Percentiles rank a stretch among this genome's conserved stretches.
Conservation (phyloP, 2,888 invertebrate species). For the Lepidochitona cinerea region DNA sequence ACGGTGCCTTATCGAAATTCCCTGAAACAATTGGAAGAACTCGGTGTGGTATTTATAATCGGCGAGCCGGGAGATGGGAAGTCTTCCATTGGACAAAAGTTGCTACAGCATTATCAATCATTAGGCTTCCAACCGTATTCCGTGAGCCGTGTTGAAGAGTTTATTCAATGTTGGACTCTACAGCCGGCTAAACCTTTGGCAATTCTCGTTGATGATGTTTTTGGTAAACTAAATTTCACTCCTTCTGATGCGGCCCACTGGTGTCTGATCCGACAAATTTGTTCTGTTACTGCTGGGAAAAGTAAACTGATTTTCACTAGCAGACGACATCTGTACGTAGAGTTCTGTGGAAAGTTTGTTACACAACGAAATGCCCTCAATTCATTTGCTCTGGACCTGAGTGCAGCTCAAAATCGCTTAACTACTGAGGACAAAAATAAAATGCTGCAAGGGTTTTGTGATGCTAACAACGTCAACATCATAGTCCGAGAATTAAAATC, state of each 20-base stretch:
- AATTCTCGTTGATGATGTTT: not conserved
- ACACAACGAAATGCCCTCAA: not conserved
- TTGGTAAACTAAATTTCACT: not conserved
- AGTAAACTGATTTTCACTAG: not conserved
- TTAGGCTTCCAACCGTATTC: not conserved
- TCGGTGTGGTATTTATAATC: not conserved
- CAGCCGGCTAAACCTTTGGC: not conserved
- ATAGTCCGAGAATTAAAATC: not conserved
- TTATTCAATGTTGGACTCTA: not conserved
- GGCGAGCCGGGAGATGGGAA: not conserved
- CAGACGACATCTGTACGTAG: not conserved
- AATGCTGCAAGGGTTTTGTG: constrained; percentile 1
- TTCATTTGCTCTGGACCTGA: not conserved
- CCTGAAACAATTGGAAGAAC: not conserved
- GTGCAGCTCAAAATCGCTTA: not conserved
- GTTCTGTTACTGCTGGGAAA: not conserved
- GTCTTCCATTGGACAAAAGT: not conserved
- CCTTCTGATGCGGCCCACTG: not conserved
- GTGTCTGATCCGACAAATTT: not conserved
- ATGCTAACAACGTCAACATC: not conserved
- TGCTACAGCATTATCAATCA: not conserved
- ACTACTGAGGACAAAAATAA: not conserved
- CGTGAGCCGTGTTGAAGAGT: not conserved
- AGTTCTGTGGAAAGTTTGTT: not conserved
- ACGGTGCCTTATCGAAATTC: not conserved